These are phyloP conservation scores for Lasioglossum lativentre DNA, from an alignment of 2,888 invertebrate species.

Conservation along the genomic window DNA sequence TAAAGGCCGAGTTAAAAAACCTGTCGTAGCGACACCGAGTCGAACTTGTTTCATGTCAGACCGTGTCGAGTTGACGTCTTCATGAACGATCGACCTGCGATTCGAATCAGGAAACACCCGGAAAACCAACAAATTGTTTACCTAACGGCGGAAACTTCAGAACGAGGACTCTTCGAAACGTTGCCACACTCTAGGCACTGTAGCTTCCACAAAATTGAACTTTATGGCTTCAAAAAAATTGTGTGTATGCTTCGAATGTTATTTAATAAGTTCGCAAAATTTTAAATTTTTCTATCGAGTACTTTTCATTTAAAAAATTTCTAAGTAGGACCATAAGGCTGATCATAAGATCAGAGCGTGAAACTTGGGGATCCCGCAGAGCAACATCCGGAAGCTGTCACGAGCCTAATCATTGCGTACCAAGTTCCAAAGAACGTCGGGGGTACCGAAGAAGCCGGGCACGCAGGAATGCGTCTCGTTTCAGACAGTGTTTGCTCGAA, in stretches of 20 bases:
- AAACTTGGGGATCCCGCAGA: too few relatives aligned
- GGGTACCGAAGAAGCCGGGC: conserved; percentile 11
- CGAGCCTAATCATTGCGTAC: background rate
- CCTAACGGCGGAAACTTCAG: too few relatives aligned
- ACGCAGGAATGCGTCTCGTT: conserved; percentile 6
- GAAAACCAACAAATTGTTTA: background rate
- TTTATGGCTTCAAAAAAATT: background rate
- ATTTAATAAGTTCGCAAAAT: rapidly evolving
- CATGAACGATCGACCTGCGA: background rate
- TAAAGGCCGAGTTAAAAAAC: conserved; percentile 28
- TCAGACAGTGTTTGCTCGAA: conserved; percentile 24
- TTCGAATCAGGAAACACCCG: background rate
- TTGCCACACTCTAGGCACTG: background rate
- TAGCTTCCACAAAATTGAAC: background rate
- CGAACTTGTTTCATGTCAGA: conserved; percentile 2
- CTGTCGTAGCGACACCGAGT: conserved; percentile 9
- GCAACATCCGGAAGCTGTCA: background rate
- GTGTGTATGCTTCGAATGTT: background rate
- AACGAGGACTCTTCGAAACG: background rate
- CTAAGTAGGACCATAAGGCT: rapidly evolving
- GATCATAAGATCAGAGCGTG: rapidly evolving
- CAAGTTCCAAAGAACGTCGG: background rate
- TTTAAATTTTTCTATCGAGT: background rate
- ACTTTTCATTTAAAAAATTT: background rate
- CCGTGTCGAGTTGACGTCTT: background rate